A percentile compares a stretch with the other conserved stretches of the same genome.
phyloP scores from a whole-genome alignment of 2,888 invertebrate species.

The Napeogenes inachia region DNA sequence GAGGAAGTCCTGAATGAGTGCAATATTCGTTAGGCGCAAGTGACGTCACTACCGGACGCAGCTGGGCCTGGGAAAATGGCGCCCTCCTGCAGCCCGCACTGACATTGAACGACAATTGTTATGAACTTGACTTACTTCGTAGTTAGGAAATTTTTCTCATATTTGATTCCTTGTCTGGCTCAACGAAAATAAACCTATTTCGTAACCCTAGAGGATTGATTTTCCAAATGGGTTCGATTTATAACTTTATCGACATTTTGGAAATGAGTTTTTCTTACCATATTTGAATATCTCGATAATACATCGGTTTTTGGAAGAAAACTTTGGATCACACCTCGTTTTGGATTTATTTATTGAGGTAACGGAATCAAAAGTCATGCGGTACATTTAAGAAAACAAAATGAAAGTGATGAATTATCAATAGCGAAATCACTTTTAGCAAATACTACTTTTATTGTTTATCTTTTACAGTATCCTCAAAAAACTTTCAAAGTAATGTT shows the following conservation, averaged over 20 bases:
- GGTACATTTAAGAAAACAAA: constrained; percentile 29
- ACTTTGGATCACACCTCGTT: constrained; percentile 10
- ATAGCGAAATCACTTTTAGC: constrained; percentile 20
- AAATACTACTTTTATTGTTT: constrained; percentile 6
- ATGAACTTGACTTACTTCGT: constrained; percentile 37
- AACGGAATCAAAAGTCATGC: constrained; percentile 24
- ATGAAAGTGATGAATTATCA: constrained; percentile 37
- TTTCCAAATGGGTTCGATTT: no score
- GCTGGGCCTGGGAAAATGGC: constrained; percentile 50
- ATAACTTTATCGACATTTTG: no score
- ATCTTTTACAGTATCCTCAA: no score
- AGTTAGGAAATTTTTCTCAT: constrained; percentile 1
- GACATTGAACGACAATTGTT: constrained; percentile 58
- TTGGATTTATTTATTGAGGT: constrained; percentile 14
- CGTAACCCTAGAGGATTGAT: no score
- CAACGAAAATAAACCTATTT: no score
- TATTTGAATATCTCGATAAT: no score
- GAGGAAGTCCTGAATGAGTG: constrained; percentile 42
- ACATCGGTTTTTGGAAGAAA: no score
- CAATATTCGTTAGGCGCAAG: constrained; percentile 29
- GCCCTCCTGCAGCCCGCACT: constrained; percentile 40
- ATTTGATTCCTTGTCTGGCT: background rate
- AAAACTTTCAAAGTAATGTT: no score
- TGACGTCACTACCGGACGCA: constrained; percentile 45
- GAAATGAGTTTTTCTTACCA: no score